Evolutionary conservation across 2,888 invertebrate genomes (phyloP).

Genomic region (Drosophila atripex): DNA sequence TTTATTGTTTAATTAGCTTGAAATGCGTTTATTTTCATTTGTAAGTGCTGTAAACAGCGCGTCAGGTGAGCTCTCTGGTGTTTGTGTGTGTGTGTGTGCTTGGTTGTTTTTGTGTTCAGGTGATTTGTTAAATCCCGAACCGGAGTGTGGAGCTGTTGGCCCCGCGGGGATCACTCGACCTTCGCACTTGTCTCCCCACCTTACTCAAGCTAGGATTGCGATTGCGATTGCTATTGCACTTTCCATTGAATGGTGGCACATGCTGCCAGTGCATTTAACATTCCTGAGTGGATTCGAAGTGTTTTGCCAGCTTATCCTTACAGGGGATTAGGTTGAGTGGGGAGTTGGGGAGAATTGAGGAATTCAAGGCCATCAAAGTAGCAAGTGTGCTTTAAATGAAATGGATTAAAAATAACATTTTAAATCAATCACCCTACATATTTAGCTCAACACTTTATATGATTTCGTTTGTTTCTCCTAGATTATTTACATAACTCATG

Average conservation of each 20-base stretch:
- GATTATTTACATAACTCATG: slow-evolving; percentile 19
- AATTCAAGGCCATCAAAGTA: neutral
- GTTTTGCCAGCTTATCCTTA: slow-evolving; percentile 11
- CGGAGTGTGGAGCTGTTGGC: slow-evolving; percentile 51
- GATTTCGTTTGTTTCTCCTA: neutral
- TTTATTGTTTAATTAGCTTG: slow-evolving; percentile 78
- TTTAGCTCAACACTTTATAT: neutral
- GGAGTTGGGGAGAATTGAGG: neutral
- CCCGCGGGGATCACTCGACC: slow-evolving; percentile 21
- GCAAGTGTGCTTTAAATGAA: too few relatives aligned
- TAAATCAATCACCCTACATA: neutral
- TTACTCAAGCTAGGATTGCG: slow-evolving; percentile 9
- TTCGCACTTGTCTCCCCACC: slow-evolving; percentile 17
- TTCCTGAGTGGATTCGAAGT: slow-evolving; percentile 36
- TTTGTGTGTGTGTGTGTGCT: neutral
- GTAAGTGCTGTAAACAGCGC: slow-evolving; percentile 72
- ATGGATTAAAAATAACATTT: neutral
- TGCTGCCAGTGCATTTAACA: slow-evolving; percentile 27
- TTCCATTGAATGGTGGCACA: slow-evolving; percentile 22
- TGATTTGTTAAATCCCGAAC: slow-evolving; percentile 72
- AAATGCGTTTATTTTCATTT: slow-evolving; percentile 79
- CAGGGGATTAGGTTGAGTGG: slow-evolving; percentile 7
- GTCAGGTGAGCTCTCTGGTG: slow-evolving; percentile 39
- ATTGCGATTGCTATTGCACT: slow-evolving; percentile 19
- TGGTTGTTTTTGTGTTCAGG: slow-evolving; percentile 45